phyloP scores from a whole-genome alignment of 2,113 vertebrate genomes.

The Epinephelus moara region DNA sequence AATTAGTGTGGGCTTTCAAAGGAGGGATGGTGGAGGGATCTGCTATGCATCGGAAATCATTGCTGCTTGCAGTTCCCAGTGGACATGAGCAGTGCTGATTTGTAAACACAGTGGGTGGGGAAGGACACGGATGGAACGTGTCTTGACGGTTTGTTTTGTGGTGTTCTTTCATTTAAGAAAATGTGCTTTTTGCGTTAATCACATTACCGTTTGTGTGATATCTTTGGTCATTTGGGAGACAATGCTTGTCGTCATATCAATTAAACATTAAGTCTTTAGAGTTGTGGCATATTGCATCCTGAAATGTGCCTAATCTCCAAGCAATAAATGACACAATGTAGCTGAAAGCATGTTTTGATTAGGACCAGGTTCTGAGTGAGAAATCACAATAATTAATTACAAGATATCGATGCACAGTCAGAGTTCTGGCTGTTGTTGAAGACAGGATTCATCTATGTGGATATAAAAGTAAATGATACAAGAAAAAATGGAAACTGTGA shows the following conservation, averaged over 20 bases:
- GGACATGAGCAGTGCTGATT: slow-evolving; percentile 62
- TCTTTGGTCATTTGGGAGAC: slow-evolving; percentile 12
- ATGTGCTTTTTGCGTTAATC: slow-evolving; percentile 25
- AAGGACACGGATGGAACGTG: slow-evolving; percentile 46
- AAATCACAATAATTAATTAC: slow-evolving; percentile 40
- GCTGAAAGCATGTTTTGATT: slow-evolving; percentile 35
- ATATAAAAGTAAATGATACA: slow-evolving; percentile 47
- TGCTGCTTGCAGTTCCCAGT: slow-evolving; percentile 65
- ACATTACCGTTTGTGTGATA: slow-evolving; percentile 13
- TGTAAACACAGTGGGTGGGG: slow-evolving; percentile 62
- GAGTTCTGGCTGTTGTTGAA: slow-evolving; percentile 29
- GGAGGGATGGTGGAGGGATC: slow-evolving; percentile 67
- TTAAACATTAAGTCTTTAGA: slow-evolving; percentile 26
- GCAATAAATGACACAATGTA: background rate
- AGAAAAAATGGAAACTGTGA: slow-evolving; percentile 46
- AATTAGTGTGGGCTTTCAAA: slow-evolving; percentile 79
- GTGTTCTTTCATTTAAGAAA: slow-evolving; percentile 52
- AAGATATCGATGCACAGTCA: slow-evolving; percentile 19
- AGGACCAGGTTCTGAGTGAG: slow-evolving; percentile 11
- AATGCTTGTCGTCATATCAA: slow-evolving; percentile 15
- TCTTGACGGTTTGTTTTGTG: slow-evolving; percentile 52
- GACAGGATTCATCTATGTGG: slow-evolving; percentile 20
- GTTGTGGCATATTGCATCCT: background rate
- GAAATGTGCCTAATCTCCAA: slow-evolving; percentile 4
- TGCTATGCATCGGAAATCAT: slow-evolving; percentile 77